These are phyloP conservation scores for Dipodomys stephensi DNA, from an alignment of 2,113 vertebrate genomes.

Conservation along the genomic window DNA sequence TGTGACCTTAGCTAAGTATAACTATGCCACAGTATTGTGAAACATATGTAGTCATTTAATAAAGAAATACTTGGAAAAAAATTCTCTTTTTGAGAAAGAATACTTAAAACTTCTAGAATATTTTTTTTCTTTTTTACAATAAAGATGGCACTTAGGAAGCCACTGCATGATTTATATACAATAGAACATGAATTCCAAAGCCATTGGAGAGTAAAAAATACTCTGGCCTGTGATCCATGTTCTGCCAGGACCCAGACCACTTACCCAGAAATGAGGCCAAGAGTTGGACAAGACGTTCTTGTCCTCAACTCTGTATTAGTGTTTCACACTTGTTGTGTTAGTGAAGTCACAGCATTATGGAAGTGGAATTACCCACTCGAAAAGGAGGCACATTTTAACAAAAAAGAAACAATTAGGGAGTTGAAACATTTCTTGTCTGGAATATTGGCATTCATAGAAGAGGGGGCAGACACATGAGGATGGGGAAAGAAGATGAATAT, in stretches of 20 bases:
- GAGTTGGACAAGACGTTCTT: neutral
- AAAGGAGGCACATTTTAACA: neutral
- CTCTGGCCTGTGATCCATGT: neutral
- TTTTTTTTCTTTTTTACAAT: neutral
- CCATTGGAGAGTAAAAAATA: neutral
- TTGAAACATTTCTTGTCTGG: no score
- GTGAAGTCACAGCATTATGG: neutral
- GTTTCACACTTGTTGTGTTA: neutral
- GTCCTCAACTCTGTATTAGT: neutral
- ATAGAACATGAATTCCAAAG: neutral
- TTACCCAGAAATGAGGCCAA: neutral
- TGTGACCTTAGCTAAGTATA: no score
- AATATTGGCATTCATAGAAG: no score
- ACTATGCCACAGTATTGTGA: no score
- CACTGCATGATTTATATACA: neutral
- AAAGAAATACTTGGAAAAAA: no score
- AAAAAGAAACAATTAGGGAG: no score
- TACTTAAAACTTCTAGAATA: neutral
- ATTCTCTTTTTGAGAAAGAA: slow-evolving; percentile 34
- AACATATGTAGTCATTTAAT: no score
- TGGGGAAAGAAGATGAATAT: no score
- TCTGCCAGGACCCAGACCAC: fast-evolving
- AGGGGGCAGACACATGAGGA: no score
- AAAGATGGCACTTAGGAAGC: neutral
- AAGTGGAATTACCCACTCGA: neutral